These are phyloP conservation scores for Mythimna vitellina DNA, from an alignment of 2,888 invertebrate species.

Conservation along the genomic window DNA sequence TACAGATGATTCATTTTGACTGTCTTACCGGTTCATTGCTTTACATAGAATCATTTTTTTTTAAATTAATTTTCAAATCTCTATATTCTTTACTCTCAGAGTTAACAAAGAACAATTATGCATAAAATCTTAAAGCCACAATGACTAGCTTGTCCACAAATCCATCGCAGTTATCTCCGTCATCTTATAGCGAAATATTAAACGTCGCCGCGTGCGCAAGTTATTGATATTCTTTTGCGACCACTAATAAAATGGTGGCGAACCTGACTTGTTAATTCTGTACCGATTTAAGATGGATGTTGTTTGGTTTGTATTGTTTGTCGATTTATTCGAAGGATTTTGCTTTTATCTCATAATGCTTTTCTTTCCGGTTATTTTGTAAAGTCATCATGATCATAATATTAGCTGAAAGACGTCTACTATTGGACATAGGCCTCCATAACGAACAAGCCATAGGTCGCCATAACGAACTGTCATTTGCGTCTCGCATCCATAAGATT, in stretches of 20 bases:
- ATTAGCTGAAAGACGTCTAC: too few relatives aligned
- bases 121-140: slow-evolving; percentile 36
- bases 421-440: too few relatives aligned
- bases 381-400: too few relatives aligned
- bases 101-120: slow-evolving; percentile 49
- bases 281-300: slow-evolving; percentile 47
- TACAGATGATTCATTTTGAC: not conserved
- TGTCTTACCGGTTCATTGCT: not conserved
- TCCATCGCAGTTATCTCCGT: slow-evolving; percentile 70
- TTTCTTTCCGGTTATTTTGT: not conserved
- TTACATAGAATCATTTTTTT: not conserved
- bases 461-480: too few relatives aligned
- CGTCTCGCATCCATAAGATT: too few relatives aligned
- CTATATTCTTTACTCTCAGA: slow-evolving; percentile 3
- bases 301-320: not conserved
- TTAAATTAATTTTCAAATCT: not conserved
- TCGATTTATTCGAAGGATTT: slow-evolving; percentile 10
- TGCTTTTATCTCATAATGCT: not conserved
- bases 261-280: slow-evolving; percentile 57
- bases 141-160: slow-evolving; percentile 67
- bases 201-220: slow-evolving; percentile 65
- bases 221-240: slow-evolving; percentile 68
- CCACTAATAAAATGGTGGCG: slow-evolving; percentile 60
- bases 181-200: slow-evolving; percentile 75
- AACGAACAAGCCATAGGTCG: too few relatives aligned